Percentiles rank a stretch among this genome's conserved stretches.
phyloP scores from a whole-genome alignment of 2,888 invertebrate species.

The Achlya flavicornis region DNA sequence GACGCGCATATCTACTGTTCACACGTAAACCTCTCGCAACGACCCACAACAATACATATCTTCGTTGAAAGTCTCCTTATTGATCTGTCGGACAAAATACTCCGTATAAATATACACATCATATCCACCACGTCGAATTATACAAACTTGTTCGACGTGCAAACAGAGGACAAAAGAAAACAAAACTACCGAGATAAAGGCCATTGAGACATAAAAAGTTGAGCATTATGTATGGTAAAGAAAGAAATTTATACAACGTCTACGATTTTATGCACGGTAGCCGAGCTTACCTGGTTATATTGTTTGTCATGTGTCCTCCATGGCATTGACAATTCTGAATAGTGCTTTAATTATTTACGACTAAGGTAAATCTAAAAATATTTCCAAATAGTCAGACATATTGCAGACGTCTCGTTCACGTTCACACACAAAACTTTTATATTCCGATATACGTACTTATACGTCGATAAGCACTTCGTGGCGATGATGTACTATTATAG shows the following conservation, averaged over 20 bases:
- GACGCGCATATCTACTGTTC: slow-evolving; percentile 75
- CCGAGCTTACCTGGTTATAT: slow-evolving; percentile 61
- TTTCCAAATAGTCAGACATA: slow-evolving; percentile 84
- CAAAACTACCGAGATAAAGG: slow-evolving; percentile 81
- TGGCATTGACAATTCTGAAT: slow-evolving; percentile 61
- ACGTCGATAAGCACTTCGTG: slow-evolving; percentile 57
- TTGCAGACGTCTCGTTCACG: slow-evolving; percentile 80
- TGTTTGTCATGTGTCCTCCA: slow-evolving; percentile 73
- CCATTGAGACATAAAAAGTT: slow-evolving; percentile 82
- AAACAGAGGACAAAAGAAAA: slow-evolving; percentile 81
- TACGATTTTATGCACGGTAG: slow-evolving; percentile 30
- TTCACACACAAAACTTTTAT: slow-evolving; percentile 65
- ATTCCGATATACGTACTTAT: slow-evolving; percentile 60
- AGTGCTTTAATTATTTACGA: slow-evolving; percentile 59
- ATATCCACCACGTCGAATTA: slow-evolving; percentile 56
- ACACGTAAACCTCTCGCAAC: slow-evolving; percentile 63
- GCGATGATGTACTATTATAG: slow-evolving; percentile 42
- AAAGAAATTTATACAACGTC: slow-evolving; percentile 31
- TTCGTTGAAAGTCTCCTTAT: slow-evolving; percentile 74
- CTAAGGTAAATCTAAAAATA: slow-evolving; percentile 80
- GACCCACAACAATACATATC: slow-evolving; percentile 73
- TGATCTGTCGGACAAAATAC: slow-evolving; percentile 79
- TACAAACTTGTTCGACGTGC: slow-evolving; percentile 71
- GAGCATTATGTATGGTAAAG: slow-evolving; percentile 59
- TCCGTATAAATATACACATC: slow-evolving; percentile 63